Evolutionary conservation across 2,797 vertebrate genomes (phyloP).

Genomic region (Decapterus maruadsi): DNA sequence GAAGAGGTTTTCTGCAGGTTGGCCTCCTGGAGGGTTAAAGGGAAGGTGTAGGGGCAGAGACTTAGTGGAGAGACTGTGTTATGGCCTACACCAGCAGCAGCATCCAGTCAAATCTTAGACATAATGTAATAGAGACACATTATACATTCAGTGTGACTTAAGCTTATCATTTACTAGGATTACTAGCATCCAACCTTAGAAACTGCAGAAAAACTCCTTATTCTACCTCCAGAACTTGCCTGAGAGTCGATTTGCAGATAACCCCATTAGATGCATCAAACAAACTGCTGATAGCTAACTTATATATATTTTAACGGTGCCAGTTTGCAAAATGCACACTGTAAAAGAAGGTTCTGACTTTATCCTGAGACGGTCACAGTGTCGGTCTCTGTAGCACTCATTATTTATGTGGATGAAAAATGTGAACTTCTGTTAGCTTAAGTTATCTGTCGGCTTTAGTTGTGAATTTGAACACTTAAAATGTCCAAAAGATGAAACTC

Average conservation of each 20-base stretch:
- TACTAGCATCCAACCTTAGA: no score
- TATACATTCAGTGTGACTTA: neutral
- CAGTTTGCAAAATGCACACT: neutral
- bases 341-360: no score
- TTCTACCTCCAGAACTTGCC: neutral
- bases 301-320: neutral
- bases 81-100: no score
- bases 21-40: no score
- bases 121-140: neutral
- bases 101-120: neutral
- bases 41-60: no score
- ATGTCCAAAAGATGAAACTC: no score
- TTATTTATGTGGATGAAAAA: no score
- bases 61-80: neutral
- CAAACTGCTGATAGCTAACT: neutral
- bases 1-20: neutral
- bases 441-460: neutral
- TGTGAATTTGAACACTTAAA: no score
- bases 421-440: neutral
- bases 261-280: no score
- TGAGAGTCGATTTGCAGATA: neutral
- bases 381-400: no score
- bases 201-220: neutral
- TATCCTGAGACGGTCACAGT: no score
- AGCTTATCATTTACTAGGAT: neutral